Evolutionary conservation across 2,888 invertebrate species (phyloP), one percentile per base, ranked within the genome.

Genomic region (Drosophila demipolita): DNA sequence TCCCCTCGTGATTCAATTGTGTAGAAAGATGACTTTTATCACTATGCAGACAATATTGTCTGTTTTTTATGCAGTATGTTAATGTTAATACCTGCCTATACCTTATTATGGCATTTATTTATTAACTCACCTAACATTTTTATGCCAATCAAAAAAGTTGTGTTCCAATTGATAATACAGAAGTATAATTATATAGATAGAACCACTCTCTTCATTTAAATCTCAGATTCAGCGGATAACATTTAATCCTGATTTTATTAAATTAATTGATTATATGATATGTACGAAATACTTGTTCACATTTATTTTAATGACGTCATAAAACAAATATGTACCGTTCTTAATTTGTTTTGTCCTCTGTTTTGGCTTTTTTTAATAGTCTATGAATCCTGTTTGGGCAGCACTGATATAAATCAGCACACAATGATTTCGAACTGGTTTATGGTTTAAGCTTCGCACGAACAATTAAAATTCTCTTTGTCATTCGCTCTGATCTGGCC

Each of bases 401-500:
- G 2, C 54, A 54, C 54, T 54, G 17, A 36, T 11, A 17, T 20
- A 23, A 36, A 36, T 36, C 11, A 57, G 15, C 15, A 15, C 62
- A 38, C 35, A 33, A 35, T 5, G 26, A 23, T 54, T 29, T 33
- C 2, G 48, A 78, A 60, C 57, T 61, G 57, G 49, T 66, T 66
- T 50, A 32, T 26, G 26, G 4, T 45, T 15, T 23, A 45, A 45
- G 45, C 45, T 45, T 45, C 15, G 45, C 20, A n/a, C 40, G 66
- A 23, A 12, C 68, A 35, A 69, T 52, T 36, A 36, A 20, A 38
- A 33, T 49, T 26, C 55, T 59, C 49, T 63, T 49, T 63, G 32
- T 57, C 54, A 15, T 23, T 45, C 29, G 8, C 52, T 73, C 32
- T 35, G 60, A 73, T 60, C 32, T 58, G 73, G 35, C 58, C 55